Evolutionary conservation across 2,888 invertebrate genomes (phyloP).

Genomic region (Tortrix viridana): DNA sequence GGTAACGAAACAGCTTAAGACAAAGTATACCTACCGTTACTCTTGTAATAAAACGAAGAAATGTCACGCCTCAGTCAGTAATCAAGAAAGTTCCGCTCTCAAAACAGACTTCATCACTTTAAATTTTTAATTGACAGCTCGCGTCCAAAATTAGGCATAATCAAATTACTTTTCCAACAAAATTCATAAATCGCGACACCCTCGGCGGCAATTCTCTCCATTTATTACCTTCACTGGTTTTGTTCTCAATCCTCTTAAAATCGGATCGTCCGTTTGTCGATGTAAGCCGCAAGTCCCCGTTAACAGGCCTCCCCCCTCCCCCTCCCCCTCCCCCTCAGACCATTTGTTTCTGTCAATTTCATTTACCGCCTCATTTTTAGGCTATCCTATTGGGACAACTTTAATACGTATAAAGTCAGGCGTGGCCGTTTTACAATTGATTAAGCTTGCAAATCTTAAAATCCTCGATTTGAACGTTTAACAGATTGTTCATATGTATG

Average conservation of each 20-base stretch:
- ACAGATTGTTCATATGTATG: no score
- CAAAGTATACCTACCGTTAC: no score
- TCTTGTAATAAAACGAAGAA: no score
- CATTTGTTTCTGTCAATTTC: slow-evolving; percentile 6
- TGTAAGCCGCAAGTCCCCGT: slow-evolving; percentile 8
- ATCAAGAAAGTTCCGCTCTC: background rate
- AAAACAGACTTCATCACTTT: slow-evolving; percentile 11
- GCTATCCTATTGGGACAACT: background rate
- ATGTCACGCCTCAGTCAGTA: no score
- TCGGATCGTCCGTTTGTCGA: slow-evolving; percentile 8
- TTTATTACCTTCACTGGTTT: slow-evolving; percentile 24
- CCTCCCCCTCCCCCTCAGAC: background rate
- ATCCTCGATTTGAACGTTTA: no score
- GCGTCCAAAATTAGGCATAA: slow-evolving; percentile 11
- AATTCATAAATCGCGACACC: slow-evolving; percentile 30
- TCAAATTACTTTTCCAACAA: slow-evolving; percentile 30
- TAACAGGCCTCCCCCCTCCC: slow-evolving; percentile 12
- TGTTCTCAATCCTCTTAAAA: slow-evolving; percentile 27
- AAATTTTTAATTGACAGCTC: slow-evolving; percentile 12
- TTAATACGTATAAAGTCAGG: background rate
- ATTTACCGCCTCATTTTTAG: slow-evolving; percentile 1
- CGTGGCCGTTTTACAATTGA: background rate
- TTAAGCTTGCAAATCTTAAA: background rate
- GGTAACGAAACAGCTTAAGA: no score
- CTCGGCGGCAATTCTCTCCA: slow-evolving; percentile 6